phyloP scores from a whole-genome alignment of 2,888 invertebrate genomes.

The Eueremaeus valkanovi region DNA sequence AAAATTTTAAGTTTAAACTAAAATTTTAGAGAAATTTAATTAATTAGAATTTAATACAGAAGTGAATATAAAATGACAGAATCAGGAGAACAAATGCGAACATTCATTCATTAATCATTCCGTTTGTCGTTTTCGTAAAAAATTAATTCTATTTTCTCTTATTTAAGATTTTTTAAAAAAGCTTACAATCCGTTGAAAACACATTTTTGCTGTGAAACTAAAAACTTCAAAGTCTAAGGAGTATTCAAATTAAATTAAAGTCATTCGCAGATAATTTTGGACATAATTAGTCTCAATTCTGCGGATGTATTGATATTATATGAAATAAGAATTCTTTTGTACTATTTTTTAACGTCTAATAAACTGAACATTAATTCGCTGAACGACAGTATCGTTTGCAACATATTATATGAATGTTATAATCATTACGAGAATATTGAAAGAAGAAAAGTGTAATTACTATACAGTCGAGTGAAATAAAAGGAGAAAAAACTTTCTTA shows the following conservation, averaged over 20 bases:
- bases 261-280: background rate
- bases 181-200: too few relatives aligned
- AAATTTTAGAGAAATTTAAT: background rate
- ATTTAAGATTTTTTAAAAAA: background rate
- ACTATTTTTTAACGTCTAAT: too few relatives aligned
- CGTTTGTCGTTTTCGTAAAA: background rate
- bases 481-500: background rate
- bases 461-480: background rate
- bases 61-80: background rate
- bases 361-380: background rate
- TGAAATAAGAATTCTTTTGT: background rate
- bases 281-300: background rate
- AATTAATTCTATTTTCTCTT: background rate
- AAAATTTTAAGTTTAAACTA: background rate
- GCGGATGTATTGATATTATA: background rate
- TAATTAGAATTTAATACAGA: background rate
- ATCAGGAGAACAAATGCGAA: background rate
- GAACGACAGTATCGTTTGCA: background rate
- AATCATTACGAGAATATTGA: background rate
- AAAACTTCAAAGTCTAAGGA: background rate
- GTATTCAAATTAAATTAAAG: background rate
- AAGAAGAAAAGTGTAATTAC: background rate
- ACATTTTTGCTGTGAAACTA: background rate
- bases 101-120: background rate
- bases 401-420: background rate